Percentiles rank a stretch among this genome's conserved stretches.
Evolutionary conservation across 2,113 vertebrate genomes (phyloP).

Genomic region (Crotalus horridus): DNA sequence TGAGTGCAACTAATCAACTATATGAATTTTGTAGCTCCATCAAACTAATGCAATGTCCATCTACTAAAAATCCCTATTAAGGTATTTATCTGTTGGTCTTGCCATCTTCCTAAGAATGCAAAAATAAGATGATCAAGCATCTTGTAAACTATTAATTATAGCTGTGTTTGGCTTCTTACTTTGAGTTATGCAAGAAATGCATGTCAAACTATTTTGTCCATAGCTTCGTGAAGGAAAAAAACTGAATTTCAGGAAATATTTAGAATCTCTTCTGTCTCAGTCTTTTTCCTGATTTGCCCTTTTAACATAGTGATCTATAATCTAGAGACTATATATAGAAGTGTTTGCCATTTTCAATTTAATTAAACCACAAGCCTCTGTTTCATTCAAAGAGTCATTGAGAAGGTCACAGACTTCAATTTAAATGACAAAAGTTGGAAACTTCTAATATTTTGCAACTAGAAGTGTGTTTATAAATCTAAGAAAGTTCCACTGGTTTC

Average conservation of each 20-base stretch:
- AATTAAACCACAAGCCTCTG: conserved; percentile 17
- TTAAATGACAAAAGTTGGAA: conserved; percentile 6
- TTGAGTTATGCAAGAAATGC: background rate
- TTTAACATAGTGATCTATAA: conserved; percentile 26
- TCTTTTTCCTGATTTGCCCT: conserved; percentile 26
- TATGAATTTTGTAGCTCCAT: background rate
- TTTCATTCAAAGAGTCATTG: conserved; percentile 2
- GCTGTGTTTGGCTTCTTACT: background rate
- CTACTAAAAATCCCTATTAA: background rate
- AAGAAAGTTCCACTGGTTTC: conserved; percentile 12
- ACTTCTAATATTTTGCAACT: conserved; percentile 10
- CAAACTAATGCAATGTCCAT: background rate
- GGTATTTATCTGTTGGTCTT: background rate
- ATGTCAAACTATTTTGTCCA: background rate
- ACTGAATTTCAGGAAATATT: conserved; percentile 1
- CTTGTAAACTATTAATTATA: background rate
- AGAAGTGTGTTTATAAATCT: background rate
- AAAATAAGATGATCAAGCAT: background rate
- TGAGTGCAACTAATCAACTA: background rate
- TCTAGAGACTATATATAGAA: background rate
- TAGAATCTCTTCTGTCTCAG: conserved; percentile 3
- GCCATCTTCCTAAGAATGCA: background rate
- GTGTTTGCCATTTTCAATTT: conserved; percentile 30
- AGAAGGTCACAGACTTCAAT: conserved; percentile 29
- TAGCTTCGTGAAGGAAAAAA: conserved; percentile 14